Evolutionary conservation across 1,140 invertebrate genomes (phyloP).

Genomic region (Nephotettix cincticeps): DNA sequence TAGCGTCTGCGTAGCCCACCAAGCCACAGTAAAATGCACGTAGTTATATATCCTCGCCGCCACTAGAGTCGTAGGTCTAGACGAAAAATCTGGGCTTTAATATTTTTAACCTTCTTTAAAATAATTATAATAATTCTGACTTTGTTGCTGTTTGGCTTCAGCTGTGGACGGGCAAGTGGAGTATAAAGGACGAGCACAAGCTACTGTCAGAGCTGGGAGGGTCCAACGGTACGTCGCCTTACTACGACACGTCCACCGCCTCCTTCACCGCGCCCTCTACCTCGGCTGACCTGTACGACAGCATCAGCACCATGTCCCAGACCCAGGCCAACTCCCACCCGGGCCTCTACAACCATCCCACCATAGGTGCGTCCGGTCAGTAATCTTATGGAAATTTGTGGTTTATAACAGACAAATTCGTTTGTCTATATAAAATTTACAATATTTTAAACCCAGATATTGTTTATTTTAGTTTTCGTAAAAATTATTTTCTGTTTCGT

Average conservation of each 20-base stretch:
- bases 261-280: constrained; percentile 59
- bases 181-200: constrained; percentile 85
- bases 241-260: constrained; percentile 61
- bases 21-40: no score
- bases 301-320: constrained; percentile 75
- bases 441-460: no score
- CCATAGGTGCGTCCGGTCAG: constrained; percentile 60
- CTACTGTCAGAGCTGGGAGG: constrained; percentile 75
- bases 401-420: no score
- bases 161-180: constrained; percentile 86
- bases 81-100: no score
- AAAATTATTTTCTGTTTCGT: no score
- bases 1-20: no score
- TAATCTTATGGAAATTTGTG: no score
- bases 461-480: no score
- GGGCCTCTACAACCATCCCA: constrained; percentile 76
- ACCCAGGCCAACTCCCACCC: constrained; percentile 57
- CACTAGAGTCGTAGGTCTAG: no score
- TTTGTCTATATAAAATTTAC: no score
- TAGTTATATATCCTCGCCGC: no score
- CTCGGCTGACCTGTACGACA: constrained; percentile 66
- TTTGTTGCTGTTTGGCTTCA: constrained; percentile 49
- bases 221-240: constrained; percentile 49
- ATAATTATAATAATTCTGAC: no score
- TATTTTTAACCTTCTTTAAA: neutral